phyloP scores from a whole-genome alignment of 2,797 vertebrate genomes.

The Acridotheres tristis region DNA sequence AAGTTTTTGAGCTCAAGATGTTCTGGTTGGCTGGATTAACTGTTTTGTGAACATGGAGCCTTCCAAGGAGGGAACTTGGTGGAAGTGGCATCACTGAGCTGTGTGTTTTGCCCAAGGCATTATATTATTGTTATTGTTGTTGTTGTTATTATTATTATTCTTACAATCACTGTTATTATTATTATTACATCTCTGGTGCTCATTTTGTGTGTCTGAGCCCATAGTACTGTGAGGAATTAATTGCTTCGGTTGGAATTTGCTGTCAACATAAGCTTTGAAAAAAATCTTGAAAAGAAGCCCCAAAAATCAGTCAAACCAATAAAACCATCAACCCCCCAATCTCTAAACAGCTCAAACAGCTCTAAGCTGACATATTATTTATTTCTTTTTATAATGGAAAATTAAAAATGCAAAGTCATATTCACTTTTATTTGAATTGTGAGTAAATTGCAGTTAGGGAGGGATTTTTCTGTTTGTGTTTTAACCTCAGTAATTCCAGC shows the following conservation, averaged over 20 bases:
- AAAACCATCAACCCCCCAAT: too few relatives aligned
- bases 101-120: accelerated
- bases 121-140: not conserved
- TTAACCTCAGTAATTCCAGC: not conserved
- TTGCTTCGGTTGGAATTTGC: not conserved
- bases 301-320: not conserved
- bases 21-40: not conserved
- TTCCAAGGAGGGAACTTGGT: not conserved
- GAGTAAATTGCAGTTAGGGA: not conserved
- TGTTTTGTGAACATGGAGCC: not conserved
- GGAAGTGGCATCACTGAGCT: not conserved
- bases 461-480: not conserved
- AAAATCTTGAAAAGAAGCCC: not conserved
- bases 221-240: not conserved
- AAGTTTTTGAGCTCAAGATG: not conserved
- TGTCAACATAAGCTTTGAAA: not conserved
- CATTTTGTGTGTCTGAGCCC: not conserved
- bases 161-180: not conserved
- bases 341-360: not conserved
- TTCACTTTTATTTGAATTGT: not conserved
- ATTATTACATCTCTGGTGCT: not conserved
- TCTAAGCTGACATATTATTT: not conserved
- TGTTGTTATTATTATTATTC: too few relatives aligned
- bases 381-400: not conserved
- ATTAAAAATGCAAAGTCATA: not conserved